Evolutionary conservation across 1,140 invertebrate species (phyloP), one percentile per base, ranked within the genome.

Genomic region (Globodera ellingtonae): DNA sequence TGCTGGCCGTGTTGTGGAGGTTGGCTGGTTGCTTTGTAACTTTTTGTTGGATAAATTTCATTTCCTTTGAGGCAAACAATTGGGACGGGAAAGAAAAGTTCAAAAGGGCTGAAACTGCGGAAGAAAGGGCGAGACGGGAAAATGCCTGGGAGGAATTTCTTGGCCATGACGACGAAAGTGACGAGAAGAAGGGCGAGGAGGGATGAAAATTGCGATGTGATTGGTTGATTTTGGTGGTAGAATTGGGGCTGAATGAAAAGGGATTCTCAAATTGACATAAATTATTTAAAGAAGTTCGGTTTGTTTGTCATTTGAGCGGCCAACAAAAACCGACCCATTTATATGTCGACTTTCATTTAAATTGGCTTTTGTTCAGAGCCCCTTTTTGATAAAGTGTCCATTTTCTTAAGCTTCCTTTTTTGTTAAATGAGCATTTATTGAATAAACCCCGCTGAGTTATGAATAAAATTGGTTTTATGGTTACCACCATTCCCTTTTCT

Each of bases 61-160:
- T 66, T 66, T 66, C 4, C 44, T 76, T 76, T 65, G 35, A 91
- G 6, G 97, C 95, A 4, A 93, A 94, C 88, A 93, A 94, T 79
- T 98, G 95, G 95, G 96, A 99, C 91, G 97, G 97, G 7, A 94
- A 93, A 89, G 96, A 95, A 0, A 98, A 96, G 86, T 90, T 81
- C 79, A 93, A 94, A 89, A 92, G 97, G 84, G 91, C 92, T 77
- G 97, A 99, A 91, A 95, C 96, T 0, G 95, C 95, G 87, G 93
- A 93, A 72, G 94, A 98, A 89, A 92, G 93, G 6, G 93, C 93
- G 78, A 92, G 94, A 79, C 91, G 97, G 80, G 89, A 97, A 47
- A 91, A 93, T 44, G 94, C 95, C 83, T 98, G 96, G 96, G 93
- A 94, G 82, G 92, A 94, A 82, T 98, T 93, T 78, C 74, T 89